These are phyloP conservation scores for Oncorhynchus nerka DNA, from an alignment of 2,113 vertebrate genomes.

Conservation along the genomic window DNA sequence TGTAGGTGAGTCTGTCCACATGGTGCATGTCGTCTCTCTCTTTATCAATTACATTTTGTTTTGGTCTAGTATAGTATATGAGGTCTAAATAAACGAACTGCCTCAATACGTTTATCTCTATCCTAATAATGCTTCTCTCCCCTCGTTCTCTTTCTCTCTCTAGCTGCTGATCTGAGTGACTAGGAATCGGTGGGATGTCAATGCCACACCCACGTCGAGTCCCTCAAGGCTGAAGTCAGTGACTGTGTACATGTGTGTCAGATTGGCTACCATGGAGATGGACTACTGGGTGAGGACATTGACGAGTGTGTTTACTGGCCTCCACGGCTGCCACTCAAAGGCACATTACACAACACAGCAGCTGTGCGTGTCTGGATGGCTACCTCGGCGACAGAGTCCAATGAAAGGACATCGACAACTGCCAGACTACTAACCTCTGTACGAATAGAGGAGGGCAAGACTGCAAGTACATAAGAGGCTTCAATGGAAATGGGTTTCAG, in stretches of 20 bases:
- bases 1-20: conserved; percentile 57
- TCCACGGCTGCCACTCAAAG: conserved; percentile 64
- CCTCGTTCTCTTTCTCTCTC: conserved; percentile 14
- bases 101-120: too few species aligned
- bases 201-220: conserved; percentile 69
- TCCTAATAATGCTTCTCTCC: neutral
- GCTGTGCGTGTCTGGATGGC: conserved; percentile 68
- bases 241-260: conserved; percentile 63
- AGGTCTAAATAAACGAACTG: too few species aligned
- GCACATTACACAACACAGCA: conserved; percentile 71
- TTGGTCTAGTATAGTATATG: neutral
- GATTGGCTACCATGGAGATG: conserved; percentile 71
- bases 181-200: conserved; percentile 59
- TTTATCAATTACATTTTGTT: neutral
- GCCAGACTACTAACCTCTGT: conserved; percentile 67
- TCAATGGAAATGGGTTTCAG: conserved; percentile 68
- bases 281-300: conserved; percentile 67
- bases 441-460: conserved; percentile 67
- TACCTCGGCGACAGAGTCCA: conserved; percentile 70
- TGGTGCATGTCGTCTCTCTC: neutral
- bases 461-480: conserved; percentile 72
- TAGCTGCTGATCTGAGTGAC: conserved; percentile 55
- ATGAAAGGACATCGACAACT: conserved; percentile 77
- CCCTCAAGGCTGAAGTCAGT: conserved; percentile 51
- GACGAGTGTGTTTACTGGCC: conserved; percentile 68